These are phyloP conservation scores for Passer domesticus DNA, from an alignment of 2,113 vertebrate species.

Conservation along the genomic window DNA sequence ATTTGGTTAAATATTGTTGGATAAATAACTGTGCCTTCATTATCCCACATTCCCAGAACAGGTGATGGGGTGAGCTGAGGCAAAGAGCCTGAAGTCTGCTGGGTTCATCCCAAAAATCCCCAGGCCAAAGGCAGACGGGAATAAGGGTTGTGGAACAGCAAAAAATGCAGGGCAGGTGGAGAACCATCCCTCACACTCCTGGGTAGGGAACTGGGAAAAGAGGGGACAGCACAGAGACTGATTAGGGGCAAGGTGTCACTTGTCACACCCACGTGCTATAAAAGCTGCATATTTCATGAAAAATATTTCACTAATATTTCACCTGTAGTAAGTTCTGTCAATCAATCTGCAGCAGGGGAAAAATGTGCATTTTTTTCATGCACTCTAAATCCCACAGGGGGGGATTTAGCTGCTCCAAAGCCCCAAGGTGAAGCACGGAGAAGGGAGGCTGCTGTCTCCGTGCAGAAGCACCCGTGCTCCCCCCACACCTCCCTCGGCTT, in stretches of 20 bases:
- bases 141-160: neutral
- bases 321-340: neutral
- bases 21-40: neutral
- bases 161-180: neutral
- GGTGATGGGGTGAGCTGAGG: neutral
- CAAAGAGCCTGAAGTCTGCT: neutral
- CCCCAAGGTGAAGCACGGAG: neutral
- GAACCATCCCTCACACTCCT: accelerated
- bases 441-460: neutral
- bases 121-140: neutral
- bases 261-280: accelerated
- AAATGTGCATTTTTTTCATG: accelerated
- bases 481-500: neutral
- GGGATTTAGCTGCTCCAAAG: neutral
- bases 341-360: neutral
- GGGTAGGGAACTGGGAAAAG: neutral
- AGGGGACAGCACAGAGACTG: neutral
- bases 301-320: neutral
- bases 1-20: neutral
- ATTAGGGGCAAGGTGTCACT: neutral
- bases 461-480: neutral
- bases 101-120: neutral
- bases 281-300: accelerated
- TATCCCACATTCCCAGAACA: accelerated
- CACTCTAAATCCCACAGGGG: accelerated